Evolutionary conservation across 1,140 invertebrate species (phyloP), one percentile per base, ranked within the genome.

Genomic region (Potamilus streckersoni): DNA sequence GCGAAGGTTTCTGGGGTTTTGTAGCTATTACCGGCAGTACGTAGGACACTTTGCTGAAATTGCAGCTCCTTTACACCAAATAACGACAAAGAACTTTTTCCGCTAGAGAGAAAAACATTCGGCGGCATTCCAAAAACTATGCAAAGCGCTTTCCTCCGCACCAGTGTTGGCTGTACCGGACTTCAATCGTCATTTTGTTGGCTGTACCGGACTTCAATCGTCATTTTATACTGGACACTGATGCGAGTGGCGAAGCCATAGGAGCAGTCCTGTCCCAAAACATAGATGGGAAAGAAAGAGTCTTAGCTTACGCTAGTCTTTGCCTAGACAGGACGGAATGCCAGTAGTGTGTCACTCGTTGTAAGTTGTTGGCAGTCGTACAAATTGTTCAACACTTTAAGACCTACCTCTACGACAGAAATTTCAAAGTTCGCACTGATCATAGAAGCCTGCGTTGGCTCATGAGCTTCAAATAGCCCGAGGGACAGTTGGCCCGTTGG

Each of bases 181-280:
- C n/a, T n/a, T n/a, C n/a, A n/a, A n/a, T n/a, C n/a, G n/a, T n/a
- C n/a, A n/a, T n/a, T n/a, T n/a, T n/a, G n/a, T n/a, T n/a, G n/a
- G n/a, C n/a, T n/a, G n/a, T n/a, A n/a, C n/a, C n/a, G n/a, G n/a
- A n/a, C n/a, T n/a, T n/a, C n/a, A n/a, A n/a, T n/a, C n/a, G n/a
- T n/a, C n/a, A n/a, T n/a, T n/a, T n/a, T n/a, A n/a, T n/a, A n/a
- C n/a, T n/a, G n/a, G n/a, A n/a, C n/a, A n/a, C n/a, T n/a, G n/a
- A n/a, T n/a, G n/a, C n/a, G n/a, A n/a, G n/a, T n/a, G n/a, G n/a
- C n/a, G n/a, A n/a, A n/a, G n/a, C n/a, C n/a, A n/a, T n/a, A n/a
- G n/a, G n/a, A n/a, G n/a, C n/a, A n/a, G n/a, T n/a, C n/a, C 60
- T 91, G 16, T 82, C 84, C 20, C 88, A 91, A 78, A 76, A 82